A percentile compares a stretch with the other conserved stretches of the same genome.
Evolutionary conservation across 2,113 vertebrate genomes (phyloP).

Genomic region (Gobiocypris rarus): DNA sequence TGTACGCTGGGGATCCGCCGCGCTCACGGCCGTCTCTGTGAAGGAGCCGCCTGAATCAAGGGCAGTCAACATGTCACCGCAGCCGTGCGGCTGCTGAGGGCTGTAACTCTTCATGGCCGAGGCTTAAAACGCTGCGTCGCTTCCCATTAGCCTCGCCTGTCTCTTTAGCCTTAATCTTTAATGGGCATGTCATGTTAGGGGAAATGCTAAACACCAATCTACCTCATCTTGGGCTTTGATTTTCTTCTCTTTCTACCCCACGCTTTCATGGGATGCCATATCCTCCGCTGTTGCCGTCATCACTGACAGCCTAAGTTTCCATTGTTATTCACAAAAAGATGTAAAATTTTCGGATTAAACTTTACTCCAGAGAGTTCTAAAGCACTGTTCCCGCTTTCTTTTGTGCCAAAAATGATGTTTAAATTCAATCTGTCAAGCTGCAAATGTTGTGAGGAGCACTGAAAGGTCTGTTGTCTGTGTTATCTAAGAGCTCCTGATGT

Average conservation of each 20-base stretch:
- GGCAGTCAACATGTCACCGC: conserved; percentile 38
- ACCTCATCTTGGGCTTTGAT: conserved; percentile 49
- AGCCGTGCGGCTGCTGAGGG: conserved; percentile 26
- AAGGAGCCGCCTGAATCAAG: conserved; percentile 33
- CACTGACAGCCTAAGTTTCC: conserved; percentile 26
- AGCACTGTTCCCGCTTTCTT: neutral
- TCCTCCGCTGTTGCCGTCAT: neutral
- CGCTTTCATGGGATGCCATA: neutral
- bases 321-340: conserved; percentile 39
- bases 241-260: conserved; percentile 16
- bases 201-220: conserved; percentile 51
- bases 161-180: conserved; percentile 65
- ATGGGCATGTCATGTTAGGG: conserved; percentile 62
- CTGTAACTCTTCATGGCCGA: conserved; percentile 39
- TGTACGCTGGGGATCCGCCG: neutral
- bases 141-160: conserved; percentile 63
- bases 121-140: conserved; percentile 40
- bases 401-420: conserved; percentile 21
- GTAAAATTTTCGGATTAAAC: neutral
- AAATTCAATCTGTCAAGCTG: conserved; percentile 32
- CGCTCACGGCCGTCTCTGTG: neutral
- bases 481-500: conserved; percentile 17
- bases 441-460: conserved; percentile 31
- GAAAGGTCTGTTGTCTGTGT: conserved; percentile 32
- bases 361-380: conserved; percentile 30